Conservation (phyloP, 1,140 invertebrate genomes). For the Drosophila erecta region DNA sequence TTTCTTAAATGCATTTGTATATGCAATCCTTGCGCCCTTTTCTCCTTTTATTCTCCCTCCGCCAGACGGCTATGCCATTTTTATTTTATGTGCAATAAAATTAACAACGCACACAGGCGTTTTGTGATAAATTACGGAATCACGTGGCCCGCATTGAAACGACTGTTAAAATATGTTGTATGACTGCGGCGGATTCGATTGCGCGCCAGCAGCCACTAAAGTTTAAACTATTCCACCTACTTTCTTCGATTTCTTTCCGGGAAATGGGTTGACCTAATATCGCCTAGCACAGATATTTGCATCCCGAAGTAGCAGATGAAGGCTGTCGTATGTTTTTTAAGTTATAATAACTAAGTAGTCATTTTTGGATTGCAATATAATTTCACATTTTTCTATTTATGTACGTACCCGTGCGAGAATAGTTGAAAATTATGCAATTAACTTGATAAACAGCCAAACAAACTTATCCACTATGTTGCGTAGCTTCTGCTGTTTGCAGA, state of each 20-base stretch:
- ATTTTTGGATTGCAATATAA: background rate
- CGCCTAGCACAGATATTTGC: background rate
- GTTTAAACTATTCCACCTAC: constrained; percentile 30
- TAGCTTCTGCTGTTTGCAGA: constrained; percentile 54
- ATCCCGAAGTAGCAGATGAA: background rate
- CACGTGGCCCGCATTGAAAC: constrained; percentile 81
- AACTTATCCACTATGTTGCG: constrained; percentile 20
- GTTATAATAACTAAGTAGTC: no score
- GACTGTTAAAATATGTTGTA: constrained; percentile 77
- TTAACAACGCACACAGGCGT: constrained; percentile 83
- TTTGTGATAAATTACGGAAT: constrained; percentile 83
- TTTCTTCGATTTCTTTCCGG: constrained; percentile 5
- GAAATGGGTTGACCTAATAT: constrained; percentile 4
- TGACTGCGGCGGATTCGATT: constrained; percentile 57
- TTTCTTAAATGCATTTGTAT: constrained; percentile 82
- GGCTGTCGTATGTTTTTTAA: background rate
- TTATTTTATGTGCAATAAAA: constrained; percentile 83
- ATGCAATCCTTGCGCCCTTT: constrained; percentile 28
- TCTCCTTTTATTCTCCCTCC: constrained; percentile 11
- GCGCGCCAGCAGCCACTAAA: constrained; percentile 24
- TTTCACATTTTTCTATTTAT: background rate
- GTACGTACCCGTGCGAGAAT: constrained; percentile 5
- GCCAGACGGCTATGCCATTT: constrained; percentile 35
- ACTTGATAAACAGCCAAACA: constrained; percentile 74
- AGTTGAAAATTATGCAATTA: constrained; percentile 78